phyloP scores from a whole-genome alignment of 2,113 vertebrate species.

The Thalassoma bifasciatum region DNA sequence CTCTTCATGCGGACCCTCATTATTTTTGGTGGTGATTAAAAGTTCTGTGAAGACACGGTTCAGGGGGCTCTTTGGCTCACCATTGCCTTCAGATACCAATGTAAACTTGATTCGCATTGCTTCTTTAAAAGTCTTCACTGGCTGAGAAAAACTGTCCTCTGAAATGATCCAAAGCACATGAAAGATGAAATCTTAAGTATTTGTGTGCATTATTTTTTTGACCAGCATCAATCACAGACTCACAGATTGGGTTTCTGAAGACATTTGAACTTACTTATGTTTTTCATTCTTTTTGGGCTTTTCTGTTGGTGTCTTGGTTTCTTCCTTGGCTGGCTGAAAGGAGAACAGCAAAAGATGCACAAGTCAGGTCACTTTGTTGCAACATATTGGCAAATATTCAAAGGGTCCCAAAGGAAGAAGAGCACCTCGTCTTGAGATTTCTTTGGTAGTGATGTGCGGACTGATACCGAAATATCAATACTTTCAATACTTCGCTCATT shows the following conservation, averaged over 20 bases:
- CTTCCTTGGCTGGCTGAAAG: neutral
- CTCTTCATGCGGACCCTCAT: constrained; percentile 5
- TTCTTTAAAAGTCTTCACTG: constrained; percentile 8
- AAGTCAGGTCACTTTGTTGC: no score
- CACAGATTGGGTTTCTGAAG: neutral
- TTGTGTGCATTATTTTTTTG: no score
- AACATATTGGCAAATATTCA: no score
- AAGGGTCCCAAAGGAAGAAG: no score
- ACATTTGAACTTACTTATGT: neutral
- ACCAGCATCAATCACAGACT: no score
- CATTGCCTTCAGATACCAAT: constrained; percentile 25
- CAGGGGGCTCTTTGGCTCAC: constrained; percentile 9
- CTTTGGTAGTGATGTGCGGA: no score
- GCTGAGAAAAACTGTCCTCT: neutral
- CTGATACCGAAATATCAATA: no score
- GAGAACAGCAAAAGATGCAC: neutral
- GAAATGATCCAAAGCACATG: neutral
- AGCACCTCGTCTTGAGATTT: no score
- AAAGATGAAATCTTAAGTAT: no score
- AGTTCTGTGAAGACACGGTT: constrained; percentile 40
- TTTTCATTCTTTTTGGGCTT: neutral
- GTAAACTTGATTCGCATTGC: constrained; percentile 2
- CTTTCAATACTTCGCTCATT: no score
- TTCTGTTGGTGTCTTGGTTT: neutral
- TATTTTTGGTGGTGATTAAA: constrained; percentile 11